These are phyloP conservation scores for Microtus oregoni DNA, from an alignment of 2,113 vertebrate genomes.

Conservation along the genomic window DNA sequence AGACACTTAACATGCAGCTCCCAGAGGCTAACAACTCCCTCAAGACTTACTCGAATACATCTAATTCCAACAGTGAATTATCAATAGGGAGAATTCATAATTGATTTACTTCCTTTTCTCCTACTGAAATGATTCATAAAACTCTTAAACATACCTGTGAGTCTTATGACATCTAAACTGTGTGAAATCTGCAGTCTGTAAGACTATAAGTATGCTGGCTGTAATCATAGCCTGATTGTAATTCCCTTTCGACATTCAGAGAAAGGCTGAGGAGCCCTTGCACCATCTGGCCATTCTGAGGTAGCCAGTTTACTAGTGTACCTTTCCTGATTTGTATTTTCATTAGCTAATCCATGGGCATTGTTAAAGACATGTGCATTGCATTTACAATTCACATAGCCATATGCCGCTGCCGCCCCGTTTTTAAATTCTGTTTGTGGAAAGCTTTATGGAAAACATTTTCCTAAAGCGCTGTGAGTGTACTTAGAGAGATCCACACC, in stretches of 20 bases:
- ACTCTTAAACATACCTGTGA: not conserved
- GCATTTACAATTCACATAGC: slow-evolving; percentile 53
- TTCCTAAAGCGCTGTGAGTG: slow-evolving; percentile 31
- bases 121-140: slow-evolving; percentile 31
- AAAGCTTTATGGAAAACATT: slow-evolving; percentile 65
- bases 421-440: slow-evolving; percentile 64
- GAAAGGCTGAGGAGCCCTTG: slow-evolving; percentile 1
- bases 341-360: not conserved
- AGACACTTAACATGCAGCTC: not conserved
- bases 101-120: slow-evolving; percentile 14
- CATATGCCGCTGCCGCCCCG: slow-evolving; percentile 62
- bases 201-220: slow-evolving; percentile 20
- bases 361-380: slow-evolving; percentile 19
- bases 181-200: slow-evolving; percentile 3
- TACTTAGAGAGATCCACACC: slow-evolving; percentile 6
- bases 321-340: slow-evolving; percentile 48
- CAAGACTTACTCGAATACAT: not conserved
- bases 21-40: not conserved
- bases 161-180: not conserved
- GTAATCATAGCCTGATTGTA: slow-evolving; percentile 14
- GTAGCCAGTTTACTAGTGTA: not conserved
- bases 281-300: slow-evolving; percentile 4
- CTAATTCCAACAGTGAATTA: not conserved
- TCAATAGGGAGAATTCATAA: slow-evolving; percentile 24
- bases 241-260: slow-evolving; percentile 57